These are phyloP conservation scores for Axis porcinus DNA, from an alignment of 2,113 vertebrate species.

Conservation along the genomic window DNA sequence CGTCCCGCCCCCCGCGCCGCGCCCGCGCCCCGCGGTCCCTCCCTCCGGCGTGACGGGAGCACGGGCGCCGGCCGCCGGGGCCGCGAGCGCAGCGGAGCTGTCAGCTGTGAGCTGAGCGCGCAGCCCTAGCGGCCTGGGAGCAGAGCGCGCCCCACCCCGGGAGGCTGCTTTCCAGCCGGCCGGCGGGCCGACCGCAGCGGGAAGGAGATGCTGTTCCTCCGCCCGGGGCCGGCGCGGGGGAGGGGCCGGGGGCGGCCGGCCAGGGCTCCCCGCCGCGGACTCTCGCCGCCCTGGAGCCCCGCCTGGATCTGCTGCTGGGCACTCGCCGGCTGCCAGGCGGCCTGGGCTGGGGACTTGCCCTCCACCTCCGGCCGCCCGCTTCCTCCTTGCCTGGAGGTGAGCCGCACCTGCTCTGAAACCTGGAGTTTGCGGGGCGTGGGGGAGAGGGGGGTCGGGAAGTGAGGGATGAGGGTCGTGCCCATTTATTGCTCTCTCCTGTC, in stretches of 20 bases:
- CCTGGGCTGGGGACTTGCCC: slow-evolving; percentile 56
- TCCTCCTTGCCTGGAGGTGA: slow-evolving; percentile 82
- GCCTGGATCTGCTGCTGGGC: slow-evolving; percentile 81
- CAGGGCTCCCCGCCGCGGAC: neutral
- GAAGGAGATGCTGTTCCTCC: slow-evolving; percentile 42
- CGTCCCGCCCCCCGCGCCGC: slow-evolving; percentile 66
- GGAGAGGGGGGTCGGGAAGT: neutral
- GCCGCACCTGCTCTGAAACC: slow-evolving; percentile 44
- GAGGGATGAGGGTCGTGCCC: neutral
- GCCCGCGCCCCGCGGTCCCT: slow-evolving; percentile 52
- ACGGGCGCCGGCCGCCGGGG: slow-evolving; percentile 20
- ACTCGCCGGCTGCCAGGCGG: slow-evolving; percentile 74
- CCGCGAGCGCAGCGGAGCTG: slow-evolving; percentile 1
- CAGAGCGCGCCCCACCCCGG: neutral
- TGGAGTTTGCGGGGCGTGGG: slow-evolving; percentile 13
- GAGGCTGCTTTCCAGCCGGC: neutral
- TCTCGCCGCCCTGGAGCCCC: slow-evolving; percentile 41
- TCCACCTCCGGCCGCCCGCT: slow-evolving; percentile 60
- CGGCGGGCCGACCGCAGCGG: neutral
- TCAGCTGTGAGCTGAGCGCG: neutral
- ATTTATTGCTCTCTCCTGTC: neutral
- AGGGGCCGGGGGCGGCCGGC: slow-evolving; percentile 40
- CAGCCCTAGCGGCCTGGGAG: neutral
- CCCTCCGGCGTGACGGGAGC: slow-evolving; percentile 69
- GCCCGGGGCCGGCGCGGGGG: slow-evolving; percentile 37